These are phyloP conservation scores for Tarsius wallacei DNA, from an alignment of 2,797 vertebrate genomes.

Conservation along the genomic window DNA sequence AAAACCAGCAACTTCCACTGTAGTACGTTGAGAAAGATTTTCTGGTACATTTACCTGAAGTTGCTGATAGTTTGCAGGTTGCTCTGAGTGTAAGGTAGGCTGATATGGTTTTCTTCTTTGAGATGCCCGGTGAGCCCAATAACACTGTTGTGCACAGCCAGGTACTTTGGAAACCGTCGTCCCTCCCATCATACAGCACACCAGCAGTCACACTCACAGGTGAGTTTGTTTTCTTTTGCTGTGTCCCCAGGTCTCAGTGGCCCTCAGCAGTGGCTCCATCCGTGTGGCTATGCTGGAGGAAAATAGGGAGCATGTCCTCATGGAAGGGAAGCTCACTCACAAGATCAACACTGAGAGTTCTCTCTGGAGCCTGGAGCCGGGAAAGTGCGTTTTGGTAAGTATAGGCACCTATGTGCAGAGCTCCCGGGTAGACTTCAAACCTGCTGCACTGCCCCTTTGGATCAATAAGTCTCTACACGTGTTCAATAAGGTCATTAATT, in stretches of 20 bases:
- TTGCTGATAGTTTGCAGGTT: accelerated
- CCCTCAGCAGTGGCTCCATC: constrained; percentile 92
- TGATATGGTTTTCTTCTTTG: not conserved
- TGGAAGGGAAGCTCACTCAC: constrained; percentile 97
- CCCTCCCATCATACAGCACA: not conserved
- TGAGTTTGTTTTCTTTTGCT: constrained; percentile 6
- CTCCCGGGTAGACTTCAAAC: not conserved
- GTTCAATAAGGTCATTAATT: not conserved
- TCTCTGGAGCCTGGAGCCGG: constrained; percentile 98
- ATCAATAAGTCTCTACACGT: not conserved
- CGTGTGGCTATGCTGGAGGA: constrained; percentile 93
- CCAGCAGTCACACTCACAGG: no score
- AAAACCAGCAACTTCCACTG: not conserved
- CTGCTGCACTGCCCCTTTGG: not conserved
- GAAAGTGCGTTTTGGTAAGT: constrained; percentile 95
- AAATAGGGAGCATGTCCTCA: constrained; percentile 90
- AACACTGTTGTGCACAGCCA: not conserved
- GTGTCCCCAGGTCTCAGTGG: constrained; percentile 94
- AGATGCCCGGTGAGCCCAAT: no score
- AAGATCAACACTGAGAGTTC: constrained; percentile 98
- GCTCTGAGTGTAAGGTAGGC: not conserved
- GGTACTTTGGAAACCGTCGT: not conserved
- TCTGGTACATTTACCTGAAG: not conserved
- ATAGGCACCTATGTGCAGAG: not conserved
- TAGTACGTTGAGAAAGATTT: not conserved